These are phyloP conservation scores for Coreius guichenoti DNA, from an alignment of 2,797 vertebrate genomes.

Conservation along the genomic window DNA sequence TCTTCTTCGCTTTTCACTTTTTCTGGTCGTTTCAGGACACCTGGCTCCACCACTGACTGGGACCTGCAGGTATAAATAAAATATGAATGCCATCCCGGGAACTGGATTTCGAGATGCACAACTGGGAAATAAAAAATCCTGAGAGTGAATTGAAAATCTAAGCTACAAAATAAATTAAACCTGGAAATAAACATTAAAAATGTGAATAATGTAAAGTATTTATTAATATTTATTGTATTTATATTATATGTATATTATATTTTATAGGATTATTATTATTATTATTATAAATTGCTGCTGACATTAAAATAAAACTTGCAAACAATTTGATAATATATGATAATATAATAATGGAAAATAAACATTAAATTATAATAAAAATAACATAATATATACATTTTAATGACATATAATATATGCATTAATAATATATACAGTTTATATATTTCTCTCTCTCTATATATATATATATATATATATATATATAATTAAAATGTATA, in stretches of 20 bases:
- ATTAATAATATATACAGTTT: too few relatives aligned
- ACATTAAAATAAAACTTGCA: neutral
- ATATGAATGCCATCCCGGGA: constrained; percentile 29
- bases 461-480: too few relatives aligned
- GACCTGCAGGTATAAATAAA: constrained; percentile 81
- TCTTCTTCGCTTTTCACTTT: constrained; percentile 95
- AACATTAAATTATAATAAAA: too few relatives aligned
- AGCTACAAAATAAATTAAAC: neutral
- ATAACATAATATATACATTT: too few relatives aligned
- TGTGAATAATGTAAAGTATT: neutral
- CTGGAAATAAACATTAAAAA: neutral
- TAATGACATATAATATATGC: too few relatives aligned
- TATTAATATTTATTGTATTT: neutral
- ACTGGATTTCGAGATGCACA: neutral
- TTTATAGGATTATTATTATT: neutral
- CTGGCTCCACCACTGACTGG: constrained; percentile 96
- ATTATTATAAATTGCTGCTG: neutral
- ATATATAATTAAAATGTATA: too few relatives aligned
- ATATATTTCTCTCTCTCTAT: too few relatives aligned
- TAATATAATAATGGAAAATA: neutral
- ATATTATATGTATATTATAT: neutral
- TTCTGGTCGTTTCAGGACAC: constrained; percentile 92
- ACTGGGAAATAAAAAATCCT: neutral
- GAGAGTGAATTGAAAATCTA: neutral
- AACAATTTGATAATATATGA: neutral